phyloP scores from a whole-genome alignment of 2,888 invertebrate species.

The Cepaea hortensis region DNA sequence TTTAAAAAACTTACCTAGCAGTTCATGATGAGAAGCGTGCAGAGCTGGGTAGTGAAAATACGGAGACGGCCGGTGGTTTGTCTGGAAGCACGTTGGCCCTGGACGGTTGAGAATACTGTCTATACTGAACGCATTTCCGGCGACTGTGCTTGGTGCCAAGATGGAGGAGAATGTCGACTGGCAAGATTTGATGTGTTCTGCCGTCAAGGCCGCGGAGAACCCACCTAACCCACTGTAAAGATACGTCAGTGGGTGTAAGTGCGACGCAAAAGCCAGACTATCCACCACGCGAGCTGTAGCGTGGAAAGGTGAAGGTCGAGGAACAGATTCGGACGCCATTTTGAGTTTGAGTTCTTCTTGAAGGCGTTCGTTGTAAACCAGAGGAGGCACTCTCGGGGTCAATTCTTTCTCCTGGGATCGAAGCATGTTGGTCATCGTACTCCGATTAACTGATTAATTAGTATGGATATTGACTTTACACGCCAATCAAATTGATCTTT shows the following conservation, averaged over 20 bases:
- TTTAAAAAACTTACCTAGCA: slow-evolving; percentile 29
- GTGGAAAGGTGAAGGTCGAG: slow-evolving; percentile 35
- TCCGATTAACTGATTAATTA: neutral
- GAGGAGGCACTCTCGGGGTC: slow-evolving; percentile 23
- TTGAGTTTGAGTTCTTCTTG: slow-evolving; percentile 49
- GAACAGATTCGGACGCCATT: slow-evolving; percentile 43
- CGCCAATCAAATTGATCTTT: too few relatives aligned
- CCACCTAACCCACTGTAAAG: slow-evolving; percentile 42
- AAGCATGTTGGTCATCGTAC: slow-evolving; percentile 15
- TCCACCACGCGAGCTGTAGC: slow-evolving; percentile 38
- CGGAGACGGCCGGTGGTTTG: slow-evolving; percentile 54
- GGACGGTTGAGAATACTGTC: slow-evolving; percentile 63
- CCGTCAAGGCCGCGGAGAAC: slow-evolving; percentile 46
- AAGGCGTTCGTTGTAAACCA: slow-evolving; percentile 35
- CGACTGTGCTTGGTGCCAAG: slow-evolving; percentile 51
- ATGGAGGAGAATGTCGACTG: slow-evolving; percentile 52
- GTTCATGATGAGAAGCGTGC: slow-evolving; percentile 49
- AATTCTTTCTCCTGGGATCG: slow-evolving; percentile 42
- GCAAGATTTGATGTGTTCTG: slow-evolving; percentile 58
- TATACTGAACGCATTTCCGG: slow-evolving; percentile 62
- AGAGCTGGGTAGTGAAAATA: slow-evolving; percentile 62
- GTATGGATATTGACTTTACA: too few relatives aligned
- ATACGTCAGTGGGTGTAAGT: slow-evolving; percentile 43
- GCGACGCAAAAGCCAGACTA: slow-evolving; percentile 13
- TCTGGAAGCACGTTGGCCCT: slow-evolving; percentile 26